A percentile compares a stretch with the other conserved stretches of the same genome.
These are phyloP conservation scores for Podotricha telesiphe DNA, from an alignment of 2,888 invertebrate species.

Conservation along the genomic window DNA sequence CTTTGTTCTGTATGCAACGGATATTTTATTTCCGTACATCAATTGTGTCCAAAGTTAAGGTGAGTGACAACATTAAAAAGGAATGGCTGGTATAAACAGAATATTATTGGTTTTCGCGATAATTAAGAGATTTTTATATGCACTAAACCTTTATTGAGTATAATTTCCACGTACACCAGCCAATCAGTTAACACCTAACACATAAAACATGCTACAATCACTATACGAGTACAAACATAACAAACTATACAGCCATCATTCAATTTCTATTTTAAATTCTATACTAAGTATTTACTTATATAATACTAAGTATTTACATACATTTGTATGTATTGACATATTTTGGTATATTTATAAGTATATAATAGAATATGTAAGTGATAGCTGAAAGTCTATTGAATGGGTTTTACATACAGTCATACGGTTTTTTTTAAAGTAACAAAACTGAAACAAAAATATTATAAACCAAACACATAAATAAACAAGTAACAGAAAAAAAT, in stretches of 20 bases:
- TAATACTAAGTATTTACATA: too few relatives aligned
- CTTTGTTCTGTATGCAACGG: conserved; percentile 46
- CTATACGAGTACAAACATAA: not conserved
- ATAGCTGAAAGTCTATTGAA: not conserved
- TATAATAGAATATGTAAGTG: not conserved
- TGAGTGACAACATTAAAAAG: not conserved
- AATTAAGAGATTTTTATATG: not conserved
- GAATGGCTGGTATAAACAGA: not conserved
- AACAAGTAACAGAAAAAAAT: not conserved
- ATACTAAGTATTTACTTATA: too few relatives aligned
- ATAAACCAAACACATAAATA: conserved; percentile 23
- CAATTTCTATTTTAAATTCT: not conserved
- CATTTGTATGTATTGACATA: too few relatives aligned
- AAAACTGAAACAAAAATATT: conserved; percentile 12
- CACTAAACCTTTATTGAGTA: not conserved
- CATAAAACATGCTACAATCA: conserved; percentile 19
- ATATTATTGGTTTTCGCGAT: not conserved
- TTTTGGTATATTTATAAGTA: too few relatives aligned
- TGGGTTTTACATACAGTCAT: not conserved
- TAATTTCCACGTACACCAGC: conserved; percentile 3
- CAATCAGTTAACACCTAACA: conserved; percentile 1
- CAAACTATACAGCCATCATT: conserved; percentile 6
- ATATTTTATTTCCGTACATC: conserved; percentile 14
- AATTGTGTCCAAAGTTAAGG: not conserved
- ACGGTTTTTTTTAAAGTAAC: not conserved